A percentile compares a stretch with the other conserved stretches of the same genome.
phyloP scores from a whole-genome alignment of 1,140 invertebrate genomes.

The Cyrtorhinus lividipennis region DNA sequence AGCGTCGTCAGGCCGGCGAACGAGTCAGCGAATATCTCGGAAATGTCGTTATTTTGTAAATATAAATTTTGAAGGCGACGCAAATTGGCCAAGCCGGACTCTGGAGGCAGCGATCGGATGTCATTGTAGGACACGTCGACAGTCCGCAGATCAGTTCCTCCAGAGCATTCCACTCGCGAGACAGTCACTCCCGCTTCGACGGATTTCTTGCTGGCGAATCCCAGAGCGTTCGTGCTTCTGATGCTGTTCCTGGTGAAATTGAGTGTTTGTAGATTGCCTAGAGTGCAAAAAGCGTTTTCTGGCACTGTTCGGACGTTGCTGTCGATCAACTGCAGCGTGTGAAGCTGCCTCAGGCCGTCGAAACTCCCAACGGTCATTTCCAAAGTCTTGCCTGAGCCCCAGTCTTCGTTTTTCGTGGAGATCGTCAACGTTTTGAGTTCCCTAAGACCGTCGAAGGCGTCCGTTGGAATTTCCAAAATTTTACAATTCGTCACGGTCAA shows the following conservation, averaged over 20 bases:
- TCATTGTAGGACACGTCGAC: constrained; percentile 68
- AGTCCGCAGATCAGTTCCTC: constrained; percentile 44
- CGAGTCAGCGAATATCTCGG: constrained; percentile 60
- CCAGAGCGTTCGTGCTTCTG: constrained; percentile 52
- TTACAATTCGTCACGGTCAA: constrained; percentile 64
- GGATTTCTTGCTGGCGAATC: constrained; percentile 37
- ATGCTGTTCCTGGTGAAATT: constrained; percentile 73
- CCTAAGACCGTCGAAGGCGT: constrained; percentile 58
- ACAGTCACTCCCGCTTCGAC: constrained; percentile 31
- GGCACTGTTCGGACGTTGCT: constrained; percentile 68
- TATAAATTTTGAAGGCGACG: constrained; percentile 57
- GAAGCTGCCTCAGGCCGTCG: constrained; percentile 56
- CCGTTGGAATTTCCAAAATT: constrained; percentile 53
- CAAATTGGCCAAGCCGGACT: constrained; percentile 53
- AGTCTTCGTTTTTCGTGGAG: constrained; percentile 58
- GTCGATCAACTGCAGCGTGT: constrained; percentile 59
- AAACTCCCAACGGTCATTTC: constrained; percentile 52
- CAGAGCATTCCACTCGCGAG: constrained; percentile 28
- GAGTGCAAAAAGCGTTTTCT: constrained; percentile 53
- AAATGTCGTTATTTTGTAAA: constrained; percentile 67
- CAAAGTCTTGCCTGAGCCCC: constrained; percentile 53
- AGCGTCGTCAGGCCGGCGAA: constrained; percentile 58
- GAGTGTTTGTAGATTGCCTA: constrained; percentile 61
- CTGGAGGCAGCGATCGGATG: constrained; percentile 48
- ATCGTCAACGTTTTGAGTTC: constrained; percentile 58